These are phyloP conservation scores for Brachynemurus nebulosus DNA, from an alignment of 2,888 invertebrate species.

Conservation along the genomic window DNA sequence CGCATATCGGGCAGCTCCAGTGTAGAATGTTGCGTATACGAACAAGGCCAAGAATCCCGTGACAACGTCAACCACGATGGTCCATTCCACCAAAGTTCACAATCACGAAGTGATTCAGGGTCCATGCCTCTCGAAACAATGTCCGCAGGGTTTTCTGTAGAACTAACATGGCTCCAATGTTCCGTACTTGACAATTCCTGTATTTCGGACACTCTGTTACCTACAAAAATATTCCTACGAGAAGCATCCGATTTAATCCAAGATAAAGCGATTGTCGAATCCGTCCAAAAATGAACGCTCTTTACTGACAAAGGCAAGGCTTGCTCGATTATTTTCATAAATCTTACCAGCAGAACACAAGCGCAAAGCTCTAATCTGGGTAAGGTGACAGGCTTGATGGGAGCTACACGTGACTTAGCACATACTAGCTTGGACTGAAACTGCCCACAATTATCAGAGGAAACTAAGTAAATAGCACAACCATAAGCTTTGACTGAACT, in stretches of 20 bases:
- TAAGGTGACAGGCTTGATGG: not conserved
- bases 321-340: not conserved
- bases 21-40: not conserved
- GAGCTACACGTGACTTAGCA: not conserved
- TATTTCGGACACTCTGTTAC: not conserved
- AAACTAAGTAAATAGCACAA: not conserved
- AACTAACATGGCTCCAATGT: not conserved
- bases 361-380: not conserved
- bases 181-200: not conserved
- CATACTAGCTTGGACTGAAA: not conserved
- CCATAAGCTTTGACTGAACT: not conserved
- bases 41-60: not conserved
- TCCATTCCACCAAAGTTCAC: not conserved
- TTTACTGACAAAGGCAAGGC: not conserved
- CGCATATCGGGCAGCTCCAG: not conserved
- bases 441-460: not conserved
- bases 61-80: not conserved
- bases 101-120: not conserved
- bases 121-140: not conserved
- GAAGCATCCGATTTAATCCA: not conserved
- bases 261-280: not conserved
- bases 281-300: not conserved
- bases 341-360: not conserved
- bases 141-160: not conserved
- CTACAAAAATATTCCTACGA: not conserved